Evolutionary conservation across 2,797 vertebrate species (phyloP).

Genomic region (Xiphophorus birchmanni): DNA sequence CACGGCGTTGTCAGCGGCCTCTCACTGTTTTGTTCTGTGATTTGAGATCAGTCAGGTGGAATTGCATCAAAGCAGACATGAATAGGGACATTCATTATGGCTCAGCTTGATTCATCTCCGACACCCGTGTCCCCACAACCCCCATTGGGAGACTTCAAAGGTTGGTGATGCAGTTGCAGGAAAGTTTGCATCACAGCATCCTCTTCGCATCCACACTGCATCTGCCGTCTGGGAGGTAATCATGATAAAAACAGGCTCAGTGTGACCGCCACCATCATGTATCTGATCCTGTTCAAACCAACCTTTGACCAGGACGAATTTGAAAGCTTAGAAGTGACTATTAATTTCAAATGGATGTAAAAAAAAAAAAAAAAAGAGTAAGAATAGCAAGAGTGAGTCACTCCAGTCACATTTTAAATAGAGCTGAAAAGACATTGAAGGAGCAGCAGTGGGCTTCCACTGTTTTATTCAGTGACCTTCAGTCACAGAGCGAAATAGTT

Average conservation of each 20-base stretch:
- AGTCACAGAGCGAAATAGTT: neutral
- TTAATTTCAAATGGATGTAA: neutral
- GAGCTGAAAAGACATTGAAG: neutral
- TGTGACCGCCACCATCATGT: neutral
- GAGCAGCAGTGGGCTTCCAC: too few species aligned
- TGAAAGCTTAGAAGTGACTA: neutral
- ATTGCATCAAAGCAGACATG: slow-evolving; percentile 70
- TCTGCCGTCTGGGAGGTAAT: slow-evolving; percentile 32
- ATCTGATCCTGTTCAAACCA: slow-evolving; percentile 2
- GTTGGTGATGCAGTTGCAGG: slow-evolving; percentile 48
- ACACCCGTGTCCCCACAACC: slow-evolving; percentile 47
- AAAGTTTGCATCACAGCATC: slow-evolving; percentile 49
- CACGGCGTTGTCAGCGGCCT: slow-evolving; percentile 44
- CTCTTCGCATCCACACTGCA: slow-evolving; percentile 22
- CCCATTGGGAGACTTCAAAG: slow-evolving; percentile 64
- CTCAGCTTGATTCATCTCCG: slow-evolving; percentile 68
- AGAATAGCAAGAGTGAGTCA: neutral
- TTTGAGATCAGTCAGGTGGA: slow-evolving; percentile 74
- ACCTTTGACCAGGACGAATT: slow-evolving; percentile 1
- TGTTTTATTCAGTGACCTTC: neutral
- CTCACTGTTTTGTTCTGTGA: slow-evolving; percentile 63
- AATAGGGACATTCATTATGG: slow-evolving; percentile 68
- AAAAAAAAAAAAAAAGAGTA: neutral
- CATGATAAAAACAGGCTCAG: neutral
- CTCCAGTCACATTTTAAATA: neutral